Base-by-base conservation (phyloP, 2,888 invertebrate genomes). In the Stenichneumon culpator region DNA sequence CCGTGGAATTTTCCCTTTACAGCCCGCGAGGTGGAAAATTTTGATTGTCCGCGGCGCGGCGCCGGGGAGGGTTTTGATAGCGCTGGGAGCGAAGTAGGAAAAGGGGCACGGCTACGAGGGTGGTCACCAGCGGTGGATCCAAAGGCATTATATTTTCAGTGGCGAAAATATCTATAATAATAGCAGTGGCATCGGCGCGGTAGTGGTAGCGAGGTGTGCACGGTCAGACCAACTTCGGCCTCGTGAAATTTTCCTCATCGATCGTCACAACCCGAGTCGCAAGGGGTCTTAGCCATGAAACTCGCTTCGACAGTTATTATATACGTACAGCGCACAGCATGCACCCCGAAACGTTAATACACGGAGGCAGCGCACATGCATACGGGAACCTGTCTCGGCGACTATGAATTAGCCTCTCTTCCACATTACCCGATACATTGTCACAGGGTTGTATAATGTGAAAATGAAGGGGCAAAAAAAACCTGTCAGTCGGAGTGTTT, bases 211-310 rank as follows among this genome's bases (percentile, higher is more conserved):
- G 19, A 52, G 6, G 32, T 19, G 32, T 60, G 60, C 14, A 11
- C 25, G 60, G 60, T 60, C 60, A 60, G 60, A 70, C 60, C 19
- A 39, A 65, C 65, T 54, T 44, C n/a, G 50, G 70, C 36, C 75
- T 83, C 79, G 83, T 83, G 75, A 83, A 83, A 83, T 83, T 83
- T 83, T 72, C 79, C 79, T 72, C 74, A 32, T 72, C 83, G 47
- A 65, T 65, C 80, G 79, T 80, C 68, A 75, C 72, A 75, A 69
- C 32, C 32, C 70, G 32, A 39, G 75, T 14, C 67, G 54, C 72
- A 32, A 50, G 47, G 44, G 50, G 70, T 80, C 75, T 83, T 70
- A 65, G 65, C 69, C 83, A 63, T 83, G 75, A 83, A 79, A 83
- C 75, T 75, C 22, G 70, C 28, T 75, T 44, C 50, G 36, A 50